Conservation (phyloP, 2,113 vertebrate genomes). For the Muntiacus reevesi region DNA sequence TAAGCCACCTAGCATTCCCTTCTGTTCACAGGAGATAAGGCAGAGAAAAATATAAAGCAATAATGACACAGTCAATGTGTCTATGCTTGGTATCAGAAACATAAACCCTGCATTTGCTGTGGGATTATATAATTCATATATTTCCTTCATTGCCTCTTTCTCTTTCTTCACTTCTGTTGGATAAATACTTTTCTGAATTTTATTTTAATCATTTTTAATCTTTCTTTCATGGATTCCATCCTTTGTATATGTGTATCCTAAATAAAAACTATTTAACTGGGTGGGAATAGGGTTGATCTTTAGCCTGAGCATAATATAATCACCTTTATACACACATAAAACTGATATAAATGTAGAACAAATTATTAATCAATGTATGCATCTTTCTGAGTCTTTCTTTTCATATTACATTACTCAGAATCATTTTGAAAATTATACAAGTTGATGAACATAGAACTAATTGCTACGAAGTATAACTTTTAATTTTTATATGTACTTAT, state of each 20-base stretch:
- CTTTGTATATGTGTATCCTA: neutral
- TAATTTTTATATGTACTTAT: neutral
- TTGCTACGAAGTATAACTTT: neutral
- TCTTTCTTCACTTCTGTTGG: neutral
- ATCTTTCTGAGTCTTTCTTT: neutral
- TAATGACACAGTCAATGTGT: neutral
- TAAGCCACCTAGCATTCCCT: neutral
- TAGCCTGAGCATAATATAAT: neutral
- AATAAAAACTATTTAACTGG: neutral
- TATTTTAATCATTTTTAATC: neutral
- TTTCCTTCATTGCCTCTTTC: neutral
- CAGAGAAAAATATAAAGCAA: neutral
- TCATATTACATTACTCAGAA: neutral
- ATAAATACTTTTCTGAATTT: neutral
- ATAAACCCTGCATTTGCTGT: neutral
- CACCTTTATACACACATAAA: neutral
- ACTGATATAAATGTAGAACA: neutral
- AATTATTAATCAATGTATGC: neutral
- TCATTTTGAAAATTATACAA: neutral
- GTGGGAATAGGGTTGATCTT: neutral
- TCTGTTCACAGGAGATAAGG: neutral
- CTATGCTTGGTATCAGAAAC: neutral
- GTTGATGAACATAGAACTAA: neutral
- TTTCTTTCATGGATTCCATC: neutral
- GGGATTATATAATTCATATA: neutral